A percentile compares a stretch with the other conserved stretches of the same genome.
phyloP scores from a whole-genome alignment of 2,797 vertebrate species.

The Arctocebus calabarensis region DNA sequence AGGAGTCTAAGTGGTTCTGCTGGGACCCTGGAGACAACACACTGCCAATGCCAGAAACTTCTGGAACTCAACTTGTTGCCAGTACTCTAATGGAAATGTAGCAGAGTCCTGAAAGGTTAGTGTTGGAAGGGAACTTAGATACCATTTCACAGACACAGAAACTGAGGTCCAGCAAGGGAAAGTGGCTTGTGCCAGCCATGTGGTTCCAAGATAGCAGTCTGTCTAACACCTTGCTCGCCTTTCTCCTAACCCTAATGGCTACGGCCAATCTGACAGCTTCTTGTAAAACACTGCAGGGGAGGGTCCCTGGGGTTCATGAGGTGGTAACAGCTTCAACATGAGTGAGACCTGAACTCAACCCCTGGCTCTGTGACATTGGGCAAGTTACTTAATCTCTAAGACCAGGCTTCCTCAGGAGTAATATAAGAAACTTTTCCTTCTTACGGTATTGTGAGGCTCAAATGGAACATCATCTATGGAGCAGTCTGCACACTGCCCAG shows the following conservation, averaged over 20 bases:
- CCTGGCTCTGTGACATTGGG: not conserved
- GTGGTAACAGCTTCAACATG: not conserved
- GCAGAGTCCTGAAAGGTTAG: not conserved
- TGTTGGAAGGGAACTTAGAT: not conserved
- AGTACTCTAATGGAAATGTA: not conserved
- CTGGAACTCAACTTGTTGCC: not conserved
- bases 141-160: not conserved
- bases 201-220: not conserved
- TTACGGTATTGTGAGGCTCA: not conserved
- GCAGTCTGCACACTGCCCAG: not conserved
- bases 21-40: not conserved
- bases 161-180: not conserved
- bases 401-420: not conserved
- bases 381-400: not conserved
- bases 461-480: not conserved
- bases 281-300: not conserved
- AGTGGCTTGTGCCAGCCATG: not conserved
- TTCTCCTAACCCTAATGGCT: not conserved
- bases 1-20: not conserved
- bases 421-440: not conserved
- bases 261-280: not conserved
- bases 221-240: not conserved
- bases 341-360: not conserved
- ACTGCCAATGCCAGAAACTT: conserved; percentile 8
- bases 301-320: not conserved